These are phyloP conservation scores for Lasioglossum marginatum DNA, from an alignment of 2,888 invertebrate species.

Conservation along the genomic window DNA sequence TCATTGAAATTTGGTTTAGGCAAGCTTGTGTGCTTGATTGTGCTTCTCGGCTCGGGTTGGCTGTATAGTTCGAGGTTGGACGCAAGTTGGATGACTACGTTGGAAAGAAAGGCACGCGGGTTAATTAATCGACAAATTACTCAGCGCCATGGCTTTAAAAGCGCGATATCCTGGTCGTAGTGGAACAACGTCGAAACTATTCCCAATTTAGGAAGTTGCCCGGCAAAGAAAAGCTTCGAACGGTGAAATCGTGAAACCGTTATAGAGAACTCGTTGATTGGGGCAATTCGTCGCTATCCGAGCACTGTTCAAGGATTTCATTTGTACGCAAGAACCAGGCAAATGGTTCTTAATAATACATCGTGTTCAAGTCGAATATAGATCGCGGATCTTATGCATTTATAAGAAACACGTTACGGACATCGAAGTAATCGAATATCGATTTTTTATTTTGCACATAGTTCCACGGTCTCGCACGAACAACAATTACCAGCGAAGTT, in stretches of 20 bases:
- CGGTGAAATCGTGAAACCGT: not conserved
- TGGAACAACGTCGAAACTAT: not conserved
- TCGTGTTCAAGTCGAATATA: not conserved
- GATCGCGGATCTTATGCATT: not conserved
- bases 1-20: not conserved
- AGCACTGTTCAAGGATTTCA: not conserved
- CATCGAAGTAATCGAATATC: no score
- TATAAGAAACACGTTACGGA: no score
- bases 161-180: not conserved
- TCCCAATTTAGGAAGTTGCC: conserved; percentile 6
- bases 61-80: not conserved
- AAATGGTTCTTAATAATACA: not conserved
- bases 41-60: no score
- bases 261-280: not conserved
- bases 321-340: not conserved
- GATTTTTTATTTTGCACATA: no score
- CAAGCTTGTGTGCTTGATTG: not conserved
- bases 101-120: conserved; percentile 43
- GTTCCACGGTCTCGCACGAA: no score
- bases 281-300: not conserved
- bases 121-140: conserved; percentile 59
- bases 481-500: not conserved
- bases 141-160: conserved; percentile 3
- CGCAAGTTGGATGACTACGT: conserved; percentile 42
- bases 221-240: conserved; percentile 5